Base-by-base conservation (phyloP, 2,888 invertebrate genomes). In the Folsomia manolachei region DNA sequence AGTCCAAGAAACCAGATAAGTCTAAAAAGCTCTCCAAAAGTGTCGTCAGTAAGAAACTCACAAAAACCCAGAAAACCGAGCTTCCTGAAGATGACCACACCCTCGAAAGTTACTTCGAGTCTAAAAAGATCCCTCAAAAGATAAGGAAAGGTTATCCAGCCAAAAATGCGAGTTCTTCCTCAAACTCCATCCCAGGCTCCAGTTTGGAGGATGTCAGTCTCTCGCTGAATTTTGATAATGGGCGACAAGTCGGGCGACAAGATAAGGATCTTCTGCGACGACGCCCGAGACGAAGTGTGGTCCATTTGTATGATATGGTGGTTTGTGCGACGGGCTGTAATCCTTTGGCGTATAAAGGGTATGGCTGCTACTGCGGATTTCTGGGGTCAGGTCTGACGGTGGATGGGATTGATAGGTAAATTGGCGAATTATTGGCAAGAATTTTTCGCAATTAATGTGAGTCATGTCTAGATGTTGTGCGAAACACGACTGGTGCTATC, bases 281-380 rank as follows among this genome's bases (percentile, higher is more conserved):
- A 27, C 74, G 93, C 14, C 86, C 87, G 25, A 91, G 92, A 83
- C 87, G 93, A 1, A 91, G 91, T 56, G 91, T 93, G 0, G 83
- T 90, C 14, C 90, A 93, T 81, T 86, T 95, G 21, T 94, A 92
- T 84, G 92, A 92, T 77, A 94, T 94, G 93, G 87, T 95, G 75
- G 88, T 89, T n/a, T 80, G 78, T 66, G 75, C 78, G 1, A 78
- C 80, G 21, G 91, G 91, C 1, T 95, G 95, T 81, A 90, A 93
- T 83, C 94, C 94, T 0, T 83, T 94, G 1, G 86, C 88, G 9
- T 93, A 91, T 83, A 93, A 93, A 83, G 93, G 94, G 11, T 94
- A 95, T 81, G 94, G 94, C 1, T 95, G 94, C 83, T 95, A 91
- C 83, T 95, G 94, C 82, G 94, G 95, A 1, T 92, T 94, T 83